Evolutionary conservation across 2,113 vertebrate genomes (phyloP), one percentile per base, ranked within the genome.

Genomic region (Columba janthina): DNA sequence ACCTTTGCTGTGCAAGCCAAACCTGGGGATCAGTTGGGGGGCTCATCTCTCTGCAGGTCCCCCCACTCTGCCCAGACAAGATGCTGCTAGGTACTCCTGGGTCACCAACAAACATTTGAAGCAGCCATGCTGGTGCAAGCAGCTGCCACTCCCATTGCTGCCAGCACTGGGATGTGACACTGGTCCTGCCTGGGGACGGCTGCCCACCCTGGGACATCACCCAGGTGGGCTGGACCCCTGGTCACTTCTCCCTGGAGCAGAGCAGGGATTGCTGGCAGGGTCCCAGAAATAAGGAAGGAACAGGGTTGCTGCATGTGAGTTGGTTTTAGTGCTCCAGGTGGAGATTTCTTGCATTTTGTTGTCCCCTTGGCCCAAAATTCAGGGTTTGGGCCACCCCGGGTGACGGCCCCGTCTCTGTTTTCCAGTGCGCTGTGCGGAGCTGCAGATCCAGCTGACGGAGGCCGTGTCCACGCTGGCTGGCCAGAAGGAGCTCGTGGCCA

Each of bases 401-500:
- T 98, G 90, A 93, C 3, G 0, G 34, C n/a, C 22, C 2, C 0
- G 75, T 85, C 65, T 92, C 26, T 96, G 70, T 84, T 79, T 91
- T 81, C 5, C 97, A 99, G 99, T 98, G 51, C 98, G 98, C 85
- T 99, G 98, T 21, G 96, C 98, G 0, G 98, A 99, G 90, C 97
- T 99, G 78, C 99, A 99, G 98, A 62, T 97, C 85, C 99, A 98
- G 90, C 98, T 99, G 94, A 98, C 98, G 0, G 98, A 99, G 31
- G 98, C 99, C 0, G 98, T 98, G 67, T 93, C 97, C 67, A 98
- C 97, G 2, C 97, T 98, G 16, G 83, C 97, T 0, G 98, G 99
- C 89, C 99, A 99, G 97, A 99, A 99, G 93, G 98, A 99, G 78
- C 98, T 99, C 31, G 99, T 99, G 24, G 92, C 98, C 79, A 98